Evolutionary conservation across 2,113 vertebrate species (phyloP), one percentile per base, ranked within the genome.

Genomic region (Macroglossus sobrinus): DNA sequence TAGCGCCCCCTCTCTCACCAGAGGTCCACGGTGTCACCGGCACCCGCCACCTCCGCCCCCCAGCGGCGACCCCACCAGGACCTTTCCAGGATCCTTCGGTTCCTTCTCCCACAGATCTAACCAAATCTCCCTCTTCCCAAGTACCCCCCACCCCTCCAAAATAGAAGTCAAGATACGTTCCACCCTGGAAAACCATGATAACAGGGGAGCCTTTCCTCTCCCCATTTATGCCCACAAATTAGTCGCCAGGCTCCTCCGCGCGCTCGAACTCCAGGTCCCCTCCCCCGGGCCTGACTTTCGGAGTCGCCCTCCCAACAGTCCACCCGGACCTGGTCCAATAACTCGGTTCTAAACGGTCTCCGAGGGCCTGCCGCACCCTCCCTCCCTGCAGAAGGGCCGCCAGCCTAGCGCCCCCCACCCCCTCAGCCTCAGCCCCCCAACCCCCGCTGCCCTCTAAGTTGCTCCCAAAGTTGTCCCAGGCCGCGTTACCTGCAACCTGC

Each of bases 401-500:
- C 99, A 98, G n/a, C 99, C 99, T 12, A 75, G 53, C 64, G 45
- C 45, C 45, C 45, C 43, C 45, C 45, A 45, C 45, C 45, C 45
- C 1, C 45, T 10, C 43, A 4, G 7, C 43, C 45, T 12, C 45
- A 13, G n/a, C 12, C 45, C 45, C 45, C 45, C 45, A 47, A 12
- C 50, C 64, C 86, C 71, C 35, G 33, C 55, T 0, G 26, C 63
- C 61, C 91, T 59, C 43, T 75, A 74, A 90, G 94, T 92, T 82
- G 57, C 64, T 47, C 87, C 82, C 33, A 68, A 72, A 88, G 92
- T 74, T 93, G 88, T 91, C 93, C 69, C 79, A 12, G 35, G 57
- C 76, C 14, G 97, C 98, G 76, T 98, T 98, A 98, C 98, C 96
- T 98, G 97, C 75, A 92, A 97, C 98, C 24, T 97, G 96, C 80